These are phyloP conservation scores for Deilephila porcellus DNA, from an alignment of 2,888 invertebrate genomes.

Conservation along the genomic window DNA sequence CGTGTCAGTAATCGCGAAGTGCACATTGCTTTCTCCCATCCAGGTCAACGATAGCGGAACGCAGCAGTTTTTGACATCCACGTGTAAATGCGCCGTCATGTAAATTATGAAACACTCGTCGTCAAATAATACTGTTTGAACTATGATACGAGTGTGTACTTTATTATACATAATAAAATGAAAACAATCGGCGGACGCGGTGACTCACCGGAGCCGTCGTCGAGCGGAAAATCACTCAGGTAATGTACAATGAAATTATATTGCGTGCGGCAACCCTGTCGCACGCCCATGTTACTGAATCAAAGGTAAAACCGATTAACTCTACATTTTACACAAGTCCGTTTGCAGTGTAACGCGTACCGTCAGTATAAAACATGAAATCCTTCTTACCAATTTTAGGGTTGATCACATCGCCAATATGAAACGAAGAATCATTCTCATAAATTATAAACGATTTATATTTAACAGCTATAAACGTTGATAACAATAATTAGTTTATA, in stretches of 20 bases:
- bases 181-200: conserved; percentile 47
- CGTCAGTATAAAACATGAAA: conserved; percentile 27
- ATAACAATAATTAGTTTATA: conserved; percentile 46
- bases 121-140: not conserved
- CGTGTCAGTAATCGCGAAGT: conserved; percentile 2
- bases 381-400: conserved; percentile 54
- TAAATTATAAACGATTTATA: conserved; percentile 10
- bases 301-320: conserved; percentile 43
- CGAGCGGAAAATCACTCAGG: conserved; percentile 55
- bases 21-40: not conserved
- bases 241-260: conserved; percentile 55
- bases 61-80: not conserved
- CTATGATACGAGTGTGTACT: conserved; percentile 13
- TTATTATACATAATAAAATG: conserved; percentile 33
- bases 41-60: conserved; percentile 1
- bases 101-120: not conserved
- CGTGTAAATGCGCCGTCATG: not conserved
- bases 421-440: not conserved
- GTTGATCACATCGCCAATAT: conserved; percentile 49
- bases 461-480: not conserved
- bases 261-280: conserved; percentile 55
- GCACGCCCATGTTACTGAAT: conserved; percentile 36
- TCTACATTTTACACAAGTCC: not conserved
- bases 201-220: conserved; percentile 53
- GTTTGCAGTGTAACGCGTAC: not conserved